Conservation (phyloP, 2,113 vertebrate genomes). For the Serilophus lunatus region DNA sequence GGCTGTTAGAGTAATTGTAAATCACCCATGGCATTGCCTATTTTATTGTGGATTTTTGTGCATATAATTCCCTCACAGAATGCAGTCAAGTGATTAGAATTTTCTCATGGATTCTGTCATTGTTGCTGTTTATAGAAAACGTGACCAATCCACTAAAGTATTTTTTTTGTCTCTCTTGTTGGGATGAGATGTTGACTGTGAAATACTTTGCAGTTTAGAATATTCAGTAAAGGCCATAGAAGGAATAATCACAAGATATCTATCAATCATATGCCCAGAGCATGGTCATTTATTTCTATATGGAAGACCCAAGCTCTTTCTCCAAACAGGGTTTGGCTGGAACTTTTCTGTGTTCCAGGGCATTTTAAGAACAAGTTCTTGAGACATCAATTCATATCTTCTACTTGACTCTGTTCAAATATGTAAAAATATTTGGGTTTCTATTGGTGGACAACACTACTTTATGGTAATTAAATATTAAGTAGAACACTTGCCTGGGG, state of each 20-base stretch:
- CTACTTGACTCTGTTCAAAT: not conserved
- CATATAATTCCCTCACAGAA: not conserved
- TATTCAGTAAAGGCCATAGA: not conserved
- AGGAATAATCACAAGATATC: not conserved
- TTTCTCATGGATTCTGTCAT: not conserved
- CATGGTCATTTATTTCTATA: not conserved
- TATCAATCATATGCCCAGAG: not conserved
- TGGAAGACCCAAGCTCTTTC: accelerated
- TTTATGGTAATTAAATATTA: not conserved
- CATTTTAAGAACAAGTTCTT: not conserved
- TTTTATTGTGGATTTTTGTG: not conserved
- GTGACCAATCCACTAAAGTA: not conserved
- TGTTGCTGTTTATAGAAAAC: not conserved
- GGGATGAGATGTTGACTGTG: not conserved
- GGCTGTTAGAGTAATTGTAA: not conserved
- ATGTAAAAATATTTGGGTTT: not conserved
- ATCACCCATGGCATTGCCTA: not conserved
- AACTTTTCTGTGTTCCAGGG: not conserved
- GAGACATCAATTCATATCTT: not conserved
- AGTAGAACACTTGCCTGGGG: not conserved
- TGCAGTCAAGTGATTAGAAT: not conserved
- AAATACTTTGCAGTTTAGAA: not conserved
- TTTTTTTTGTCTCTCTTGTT: not conserved
- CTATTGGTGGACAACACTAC: not conserved
- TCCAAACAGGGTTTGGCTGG: not conserved